A percentile compares a stretch with the other conserved stretches of the same genome.
These are phyloP conservation scores for Alosa sapidissima DNA, from an alignment of 2,797 vertebrate genomes.

Conservation along the genomic window DNA sequence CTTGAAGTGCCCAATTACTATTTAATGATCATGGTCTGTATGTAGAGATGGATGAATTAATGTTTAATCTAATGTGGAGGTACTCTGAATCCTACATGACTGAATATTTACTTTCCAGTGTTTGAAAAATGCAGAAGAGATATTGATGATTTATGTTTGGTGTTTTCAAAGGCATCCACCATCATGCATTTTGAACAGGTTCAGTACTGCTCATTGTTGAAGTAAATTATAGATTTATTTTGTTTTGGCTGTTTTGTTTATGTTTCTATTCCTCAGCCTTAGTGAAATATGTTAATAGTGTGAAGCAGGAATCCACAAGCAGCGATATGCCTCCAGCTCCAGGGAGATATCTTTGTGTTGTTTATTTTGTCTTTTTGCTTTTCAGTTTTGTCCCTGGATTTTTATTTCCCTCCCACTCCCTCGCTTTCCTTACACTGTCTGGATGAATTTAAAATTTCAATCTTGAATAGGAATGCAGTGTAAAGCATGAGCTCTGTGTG, in stretches of 20 bases:
- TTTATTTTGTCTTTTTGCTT: conserved; percentile 12
- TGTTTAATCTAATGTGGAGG: not conserved
- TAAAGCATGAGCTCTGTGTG: not conserved
- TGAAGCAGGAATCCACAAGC: not conserved
- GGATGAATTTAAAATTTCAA: not conserved
- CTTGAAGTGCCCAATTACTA: not conserved
- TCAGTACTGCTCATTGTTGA: not conserved
- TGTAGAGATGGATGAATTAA: not conserved
- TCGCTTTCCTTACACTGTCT: not conserved
- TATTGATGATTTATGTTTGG: not conserved
- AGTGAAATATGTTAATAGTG: not conserved
- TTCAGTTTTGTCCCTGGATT: not conserved
- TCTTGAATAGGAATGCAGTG: not conserved
- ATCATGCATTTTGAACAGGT: conserved; percentile 3
- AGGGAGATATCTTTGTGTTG: not conserved
- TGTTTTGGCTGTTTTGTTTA: not conserved
- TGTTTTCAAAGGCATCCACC: not conserved
- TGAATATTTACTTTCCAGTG: conserved; percentile 4
- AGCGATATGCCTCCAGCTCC: not conserved
- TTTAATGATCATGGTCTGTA: conserved; percentile 3
- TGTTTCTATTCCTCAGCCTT: not conserved
- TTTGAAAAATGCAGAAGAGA: not conserved
- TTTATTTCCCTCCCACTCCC: not conserved
- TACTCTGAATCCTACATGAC: not conserved
- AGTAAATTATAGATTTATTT: not conserved